Conservation (phyloP, 1,140 invertebrate genomes). For the Drosophila azteca region DNA sequence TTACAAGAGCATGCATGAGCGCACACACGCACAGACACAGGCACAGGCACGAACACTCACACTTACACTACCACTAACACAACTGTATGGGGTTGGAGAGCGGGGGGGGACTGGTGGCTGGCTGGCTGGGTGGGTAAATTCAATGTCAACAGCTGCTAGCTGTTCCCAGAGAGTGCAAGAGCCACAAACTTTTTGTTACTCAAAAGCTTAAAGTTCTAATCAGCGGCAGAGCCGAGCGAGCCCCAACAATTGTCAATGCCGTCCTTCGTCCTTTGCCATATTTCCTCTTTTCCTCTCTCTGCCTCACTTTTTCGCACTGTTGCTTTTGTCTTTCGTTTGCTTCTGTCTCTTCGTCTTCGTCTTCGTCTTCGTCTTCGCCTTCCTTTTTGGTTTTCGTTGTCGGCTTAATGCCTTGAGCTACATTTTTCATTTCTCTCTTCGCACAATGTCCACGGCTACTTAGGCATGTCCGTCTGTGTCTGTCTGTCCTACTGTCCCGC, state of each 20-base stretch:
- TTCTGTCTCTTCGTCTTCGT: constrained; percentile 33
- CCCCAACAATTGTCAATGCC: constrained; percentile 5
- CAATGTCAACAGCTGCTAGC: constrained; percentile 79
- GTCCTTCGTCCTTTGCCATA: constrained; percentile 5
- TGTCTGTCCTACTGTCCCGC: constrained; percentile 16
- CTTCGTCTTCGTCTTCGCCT: constrained; percentile 32
- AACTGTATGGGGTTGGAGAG: constrained; percentile 8
- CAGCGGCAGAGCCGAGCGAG: constrained; percentile 14
- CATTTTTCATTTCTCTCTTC: constrained; percentile 63
- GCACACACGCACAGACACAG: constrained; percentile 18
- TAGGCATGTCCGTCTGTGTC: constrained; percentile 34
- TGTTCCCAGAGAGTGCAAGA: constrained; percentile 54
- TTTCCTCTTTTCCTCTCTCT: background rate
- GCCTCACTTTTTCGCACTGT: too few species aligned
- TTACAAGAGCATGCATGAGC: constrained; percentile 67
- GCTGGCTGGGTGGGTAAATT: constrained; percentile 47
- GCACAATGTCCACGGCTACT: constrained; percentile 62
- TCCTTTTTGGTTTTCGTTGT: constrained; percentile 42
- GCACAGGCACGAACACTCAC: constrained; percentile 32
- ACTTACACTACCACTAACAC: background rate
- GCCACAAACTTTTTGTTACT: constrained; percentile 23
- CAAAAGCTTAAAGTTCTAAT: constrained; percentile 66
- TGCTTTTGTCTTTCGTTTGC: background rate
- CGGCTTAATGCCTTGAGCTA: constrained; percentile 66
- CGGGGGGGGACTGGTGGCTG: background rate